phyloP scores from a whole-genome alignment of 2,113 vertebrate species.

The Zosterops borbonicus region DNA sequence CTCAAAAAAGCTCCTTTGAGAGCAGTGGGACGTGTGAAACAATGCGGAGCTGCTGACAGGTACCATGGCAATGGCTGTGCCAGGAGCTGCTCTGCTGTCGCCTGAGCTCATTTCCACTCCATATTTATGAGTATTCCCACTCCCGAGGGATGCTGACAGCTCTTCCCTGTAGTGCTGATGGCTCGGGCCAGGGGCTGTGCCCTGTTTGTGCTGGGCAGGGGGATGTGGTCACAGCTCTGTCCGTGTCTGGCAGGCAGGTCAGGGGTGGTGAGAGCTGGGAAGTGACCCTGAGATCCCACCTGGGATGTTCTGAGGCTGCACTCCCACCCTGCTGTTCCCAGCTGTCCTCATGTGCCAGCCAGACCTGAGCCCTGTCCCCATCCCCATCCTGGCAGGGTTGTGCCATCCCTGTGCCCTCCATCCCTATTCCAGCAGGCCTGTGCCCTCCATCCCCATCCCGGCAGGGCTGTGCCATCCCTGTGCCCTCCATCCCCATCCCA shows the following conservation, averaged over 20 bases:
- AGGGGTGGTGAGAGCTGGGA: fast-evolving
- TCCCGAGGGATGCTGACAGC: background rate
- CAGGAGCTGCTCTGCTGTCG: background rate
- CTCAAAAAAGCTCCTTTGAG: background rate
- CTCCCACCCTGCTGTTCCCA: background rate
- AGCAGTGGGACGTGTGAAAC: slow-evolving; percentile 28
- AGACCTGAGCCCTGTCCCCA: background rate
- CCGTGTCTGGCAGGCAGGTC: fast-evolving
- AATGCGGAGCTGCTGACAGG: slow-evolving; percentile 31
- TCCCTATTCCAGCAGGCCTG: background rate
- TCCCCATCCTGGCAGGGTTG: background rate
- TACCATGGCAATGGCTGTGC: slow-evolving; percentile 48
- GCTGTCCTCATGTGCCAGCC: background rate
- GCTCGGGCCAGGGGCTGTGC: fast-evolving
- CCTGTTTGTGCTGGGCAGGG: background rate
- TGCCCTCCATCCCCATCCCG: background rate
- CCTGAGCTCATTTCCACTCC: background rate
- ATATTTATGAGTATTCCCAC: background rate
- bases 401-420: background rate
- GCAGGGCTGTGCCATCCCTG: background rate
- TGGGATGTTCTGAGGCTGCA: fast-evolving
- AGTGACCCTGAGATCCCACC: background rate
- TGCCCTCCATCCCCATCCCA: too few relatives aligned
- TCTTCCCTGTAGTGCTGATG: background rate
- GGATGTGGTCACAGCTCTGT: background rate